These are phyloP conservation scores for Nyctereutes procyonoides DNA, from an alignment of 2,113 vertebrate genomes.

Conservation along the genomic window DNA sequence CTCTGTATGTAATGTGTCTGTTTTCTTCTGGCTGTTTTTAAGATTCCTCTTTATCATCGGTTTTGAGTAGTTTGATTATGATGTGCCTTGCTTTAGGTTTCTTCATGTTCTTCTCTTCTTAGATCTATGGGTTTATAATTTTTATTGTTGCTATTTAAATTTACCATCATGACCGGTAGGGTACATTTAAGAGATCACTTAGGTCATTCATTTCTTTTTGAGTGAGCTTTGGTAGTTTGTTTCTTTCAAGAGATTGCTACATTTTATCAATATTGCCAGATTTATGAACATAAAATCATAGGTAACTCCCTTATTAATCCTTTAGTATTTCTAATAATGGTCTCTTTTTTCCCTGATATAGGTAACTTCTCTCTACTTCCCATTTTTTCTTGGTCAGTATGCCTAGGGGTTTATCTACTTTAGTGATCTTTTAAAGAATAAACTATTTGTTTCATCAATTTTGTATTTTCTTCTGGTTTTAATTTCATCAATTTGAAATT, in stretches of 20 bases:
- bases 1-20: not conserved
- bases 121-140: not conserved
- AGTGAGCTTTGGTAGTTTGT: not conserved
- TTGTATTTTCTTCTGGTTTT: not conserved
- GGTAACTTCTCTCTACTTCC: not conserved
- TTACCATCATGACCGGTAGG: not conserved
- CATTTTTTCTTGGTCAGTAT: not conserved
- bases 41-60: not conserved
- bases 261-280: not conserved
- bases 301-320: not conserved
- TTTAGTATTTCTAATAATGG: not conserved
- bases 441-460: not conserved
- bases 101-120: not conserved
- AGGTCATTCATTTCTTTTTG: not conserved
- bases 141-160: not conserved
- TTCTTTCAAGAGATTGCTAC: not conserved
- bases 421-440: not conserved
- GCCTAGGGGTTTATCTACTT: not conserved
- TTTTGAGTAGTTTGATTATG: not conserved
- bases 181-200: not conserved
- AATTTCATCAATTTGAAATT: not conserved
- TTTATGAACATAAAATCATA: not conserved
- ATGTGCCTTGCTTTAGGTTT: not conserved
- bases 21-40: not conserved
- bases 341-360: not conserved